A percentile compares a stretch with the other conserved stretches of the same genome.
phyloP scores from a whole-genome alignment of 2,113 vertebrate genomes.

The Genyomyrus donnyi region DNA sequence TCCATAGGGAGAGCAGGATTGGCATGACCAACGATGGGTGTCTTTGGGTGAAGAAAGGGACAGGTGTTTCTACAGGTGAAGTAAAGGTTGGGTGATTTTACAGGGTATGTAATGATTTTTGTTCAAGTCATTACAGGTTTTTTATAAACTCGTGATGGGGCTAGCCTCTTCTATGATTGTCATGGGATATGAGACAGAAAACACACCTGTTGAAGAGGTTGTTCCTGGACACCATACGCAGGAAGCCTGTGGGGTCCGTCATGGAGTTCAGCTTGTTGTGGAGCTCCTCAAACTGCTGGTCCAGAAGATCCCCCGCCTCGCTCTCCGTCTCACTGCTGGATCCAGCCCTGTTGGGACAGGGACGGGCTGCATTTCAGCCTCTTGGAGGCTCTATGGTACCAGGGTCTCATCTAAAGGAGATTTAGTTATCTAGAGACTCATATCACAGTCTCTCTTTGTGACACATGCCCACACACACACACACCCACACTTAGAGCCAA shows the following conservation, averaged over 20 bases:
- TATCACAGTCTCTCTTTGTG: background rate
- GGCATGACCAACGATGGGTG: background rate
- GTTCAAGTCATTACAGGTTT: background rate
- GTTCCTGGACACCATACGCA: slow-evolving; percentile 88
- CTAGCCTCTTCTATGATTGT: background rate
- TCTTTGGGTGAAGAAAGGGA: background rate
- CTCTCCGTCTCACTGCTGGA: slow-evolving; percentile 89
- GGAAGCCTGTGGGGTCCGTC: slow-evolving; percentile 84
- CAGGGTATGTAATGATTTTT: background rate
- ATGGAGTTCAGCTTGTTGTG: slow-evolving; percentile 81
- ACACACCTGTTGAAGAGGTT: slow-evolving; percentile 86
- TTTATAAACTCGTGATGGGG: background rate
- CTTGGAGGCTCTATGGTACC: background rate
- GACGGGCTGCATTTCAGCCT: background rate
- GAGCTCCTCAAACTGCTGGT: slow-evolving; percentile 87
- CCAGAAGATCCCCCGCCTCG: slow-evolving; percentile 86
- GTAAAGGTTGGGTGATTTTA: background rate
- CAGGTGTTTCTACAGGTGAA: background rate
- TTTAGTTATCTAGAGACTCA: background rate
- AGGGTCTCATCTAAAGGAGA: background rate
- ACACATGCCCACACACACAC: background rate
- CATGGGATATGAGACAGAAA: background rate
- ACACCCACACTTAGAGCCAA: background rate
- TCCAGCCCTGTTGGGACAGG: slow-evolving; percentile 61
- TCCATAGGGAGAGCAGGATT: background rate